These are phyloP conservation scores for Drosophila oshimai DNA, from an alignment of 1,140 invertebrate genomes.

Conservation along the genomic window DNA sequence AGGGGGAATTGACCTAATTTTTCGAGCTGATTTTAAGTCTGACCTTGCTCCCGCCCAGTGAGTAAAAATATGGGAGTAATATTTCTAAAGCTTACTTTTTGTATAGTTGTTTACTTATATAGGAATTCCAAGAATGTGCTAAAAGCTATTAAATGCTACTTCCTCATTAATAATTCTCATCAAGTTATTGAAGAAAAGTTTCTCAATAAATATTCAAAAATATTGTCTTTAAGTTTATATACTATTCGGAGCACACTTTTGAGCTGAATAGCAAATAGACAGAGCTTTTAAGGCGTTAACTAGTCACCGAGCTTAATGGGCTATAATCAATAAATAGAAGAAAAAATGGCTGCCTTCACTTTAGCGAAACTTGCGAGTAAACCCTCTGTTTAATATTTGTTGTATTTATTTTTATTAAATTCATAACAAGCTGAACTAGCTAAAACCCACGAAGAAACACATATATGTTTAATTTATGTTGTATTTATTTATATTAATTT, in stretches of 20 bases:
- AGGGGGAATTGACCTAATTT: constrained; percentile 24
- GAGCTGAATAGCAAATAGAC: constrained; percentile 16
- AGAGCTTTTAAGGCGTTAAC: constrained; percentile 37
- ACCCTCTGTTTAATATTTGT: not conserved
- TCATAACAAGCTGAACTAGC: constrained; percentile 35
- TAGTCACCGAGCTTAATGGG: constrained; percentile 23
- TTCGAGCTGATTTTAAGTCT: not conserved
- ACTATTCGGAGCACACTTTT: constrained; percentile 51
- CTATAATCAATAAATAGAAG: constrained; percentile 3
- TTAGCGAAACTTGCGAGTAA: not conserved
- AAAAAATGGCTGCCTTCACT: constrained; percentile 13
- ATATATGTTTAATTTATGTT: not conserved
- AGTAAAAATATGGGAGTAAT: no score
- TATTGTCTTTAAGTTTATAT: not conserved
- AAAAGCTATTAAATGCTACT: not conserved
- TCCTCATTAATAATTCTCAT: not conserved
- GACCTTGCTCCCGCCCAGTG: not conserved
- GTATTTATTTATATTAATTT: constrained; percentile 5
- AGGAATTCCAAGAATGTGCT: no score
- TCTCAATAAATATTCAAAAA: not conserved
- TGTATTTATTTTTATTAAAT: constrained; percentile 4
- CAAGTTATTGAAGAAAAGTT: not conserved
- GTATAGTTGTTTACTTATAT: not conserved
- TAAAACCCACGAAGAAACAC: no score
- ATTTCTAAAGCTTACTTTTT: no score